Conservation (phyloP, 2,888 invertebrate genomes). For the Hesperia comma region DNA sequence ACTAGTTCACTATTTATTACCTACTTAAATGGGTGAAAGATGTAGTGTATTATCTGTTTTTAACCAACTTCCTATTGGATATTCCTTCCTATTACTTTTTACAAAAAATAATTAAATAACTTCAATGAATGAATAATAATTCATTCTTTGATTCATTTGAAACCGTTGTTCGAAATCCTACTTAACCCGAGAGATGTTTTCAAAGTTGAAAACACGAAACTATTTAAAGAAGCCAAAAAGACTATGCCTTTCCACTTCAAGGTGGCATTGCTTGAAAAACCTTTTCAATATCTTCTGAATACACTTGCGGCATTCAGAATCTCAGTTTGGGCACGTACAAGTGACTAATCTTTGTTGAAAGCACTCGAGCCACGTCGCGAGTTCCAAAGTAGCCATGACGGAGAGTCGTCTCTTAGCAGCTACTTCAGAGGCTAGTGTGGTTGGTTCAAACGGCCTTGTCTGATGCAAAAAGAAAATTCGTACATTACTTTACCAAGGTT, state of each 20-base stretch:
- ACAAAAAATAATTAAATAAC: too few species aligned
- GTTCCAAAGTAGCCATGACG: conserved; percentile 36
- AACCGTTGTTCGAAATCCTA: too few species aligned
- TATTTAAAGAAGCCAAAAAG: conserved; percentile 20
- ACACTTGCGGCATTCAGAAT: conserved; percentile 26
- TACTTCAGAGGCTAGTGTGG: conserved; percentile 23
- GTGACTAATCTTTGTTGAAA: conserved; percentile 33
- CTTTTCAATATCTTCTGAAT: conserved; percentile 25
- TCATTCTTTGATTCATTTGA: too few species aligned
- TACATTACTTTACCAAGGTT: conserved; percentile 11
- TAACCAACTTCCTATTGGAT: too few species aligned
- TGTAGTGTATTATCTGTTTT: too few species aligned
- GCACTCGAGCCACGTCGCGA: conserved; percentile 28
- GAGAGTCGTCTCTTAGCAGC: conserved; percentile 25
- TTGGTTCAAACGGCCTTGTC: conserved; percentile 26
- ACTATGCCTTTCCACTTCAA: conserved; percentile 16
- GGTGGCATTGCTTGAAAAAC: conserved; percentile 18
- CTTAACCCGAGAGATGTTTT: too few species aligned
- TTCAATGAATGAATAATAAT: too few species aligned
- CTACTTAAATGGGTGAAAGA: too few species aligned
- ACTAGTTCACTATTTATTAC: too few species aligned
- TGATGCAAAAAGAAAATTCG: conserved; percentile 20
- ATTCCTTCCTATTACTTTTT: too few species aligned
- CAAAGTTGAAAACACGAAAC: background rate
- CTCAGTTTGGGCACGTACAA: conserved; percentile 36